Conservation (phyloP, 2,888 invertebrate species). For the Ommatoiulus sabulosus region DNA sequence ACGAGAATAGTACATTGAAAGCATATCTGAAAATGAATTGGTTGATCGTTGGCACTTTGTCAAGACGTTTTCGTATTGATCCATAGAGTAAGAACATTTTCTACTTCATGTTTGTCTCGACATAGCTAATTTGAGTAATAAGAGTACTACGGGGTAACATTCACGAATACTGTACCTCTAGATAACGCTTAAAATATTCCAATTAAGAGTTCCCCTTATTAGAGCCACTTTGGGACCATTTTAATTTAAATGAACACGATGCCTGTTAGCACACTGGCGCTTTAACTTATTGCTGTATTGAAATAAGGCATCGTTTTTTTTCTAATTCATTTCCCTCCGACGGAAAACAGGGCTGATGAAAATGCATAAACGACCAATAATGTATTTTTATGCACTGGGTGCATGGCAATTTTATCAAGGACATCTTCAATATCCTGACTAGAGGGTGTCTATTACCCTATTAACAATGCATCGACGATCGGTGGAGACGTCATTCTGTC, state of each 20-base stretch:
- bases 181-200: neutral
- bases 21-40: neutral
- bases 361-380: neutral
- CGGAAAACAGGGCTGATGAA: neutral
- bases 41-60: neutral
- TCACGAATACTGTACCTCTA: neutral
- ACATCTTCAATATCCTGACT: too few species aligned
- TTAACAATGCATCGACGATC: too few species aligned
- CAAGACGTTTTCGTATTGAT: constrained; percentile 1
- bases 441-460: too few species aligned
- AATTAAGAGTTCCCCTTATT: neutral
- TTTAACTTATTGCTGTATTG: neutral
- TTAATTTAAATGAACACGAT: neutral
- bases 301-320: neutral
- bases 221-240: constrained; percentile 12
- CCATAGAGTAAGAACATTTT: neutral
- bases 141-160: neutral
- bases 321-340: neutral
- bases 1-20: neutral
- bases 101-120: neutral
- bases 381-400: neutral
- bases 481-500: too few species aligned
- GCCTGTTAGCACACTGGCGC: neutral
- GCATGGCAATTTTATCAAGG: too few species aligned
- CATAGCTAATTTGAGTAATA: neutral